Conservation (phyloP, 2,113 vertebrate genomes). For the Urocitellus parryii region DNA sequence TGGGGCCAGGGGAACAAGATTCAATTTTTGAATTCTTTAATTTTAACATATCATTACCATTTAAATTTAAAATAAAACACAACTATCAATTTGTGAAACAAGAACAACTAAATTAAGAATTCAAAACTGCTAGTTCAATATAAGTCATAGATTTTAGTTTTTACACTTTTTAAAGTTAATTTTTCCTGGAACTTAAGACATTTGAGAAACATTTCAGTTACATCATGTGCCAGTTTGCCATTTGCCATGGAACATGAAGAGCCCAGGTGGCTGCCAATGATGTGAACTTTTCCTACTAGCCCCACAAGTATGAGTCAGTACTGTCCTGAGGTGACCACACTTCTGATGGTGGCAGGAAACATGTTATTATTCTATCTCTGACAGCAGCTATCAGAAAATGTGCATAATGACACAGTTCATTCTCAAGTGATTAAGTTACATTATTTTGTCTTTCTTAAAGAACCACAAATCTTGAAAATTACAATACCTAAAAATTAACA, state of each 20-base stretch:
- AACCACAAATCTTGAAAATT: slow-evolving; percentile 45
- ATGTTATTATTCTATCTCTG: slow-evolving; percentile 51
- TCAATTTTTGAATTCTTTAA: slow-evolving; percentile 3
- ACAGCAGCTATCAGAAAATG: slow-evolving; percentile 58
- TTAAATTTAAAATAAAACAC: slow-evolving; percentile 52
- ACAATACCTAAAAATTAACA: slow-evolving; percentile 56
- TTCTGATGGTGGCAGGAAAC: slow-evolving; percentile 47
- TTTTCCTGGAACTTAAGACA: slow-evolving; percentile 63
- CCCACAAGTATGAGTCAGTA: slow-evolving; percentile 68
- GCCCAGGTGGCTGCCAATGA: slow-evolving; percentile 69
- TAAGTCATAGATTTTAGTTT: slow-evolving; percentile 51
- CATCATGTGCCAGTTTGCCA: slow-evolving; percentile 63
- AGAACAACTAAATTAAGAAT: slow-evolving; percentile 45
- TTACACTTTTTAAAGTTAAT: slow-evolving; percentile 57
- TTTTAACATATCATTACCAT: slow-evolving; percentile 23
- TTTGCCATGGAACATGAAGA: slow-evolving; percentile 77
- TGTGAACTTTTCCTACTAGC: slow-evolving; percentile 53
- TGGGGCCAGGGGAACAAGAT: background rate
- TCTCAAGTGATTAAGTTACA: slow-evolving; percentile 58
- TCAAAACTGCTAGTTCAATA: slow-evolving; percentile 32
- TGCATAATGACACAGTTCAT: slow-evolving; percentile 34
- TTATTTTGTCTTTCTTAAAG: slow-evolving; percentile 54
- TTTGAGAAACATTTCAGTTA: slow-evolving; percentile 65
- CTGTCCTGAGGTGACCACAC: slow-evolving; percentile 67
- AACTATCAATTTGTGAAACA: slow-evolving; percentile 51